Base-by-base conservation (phyloP, 2,113 vertebrate species). In the Gavia stellata region DNA sequence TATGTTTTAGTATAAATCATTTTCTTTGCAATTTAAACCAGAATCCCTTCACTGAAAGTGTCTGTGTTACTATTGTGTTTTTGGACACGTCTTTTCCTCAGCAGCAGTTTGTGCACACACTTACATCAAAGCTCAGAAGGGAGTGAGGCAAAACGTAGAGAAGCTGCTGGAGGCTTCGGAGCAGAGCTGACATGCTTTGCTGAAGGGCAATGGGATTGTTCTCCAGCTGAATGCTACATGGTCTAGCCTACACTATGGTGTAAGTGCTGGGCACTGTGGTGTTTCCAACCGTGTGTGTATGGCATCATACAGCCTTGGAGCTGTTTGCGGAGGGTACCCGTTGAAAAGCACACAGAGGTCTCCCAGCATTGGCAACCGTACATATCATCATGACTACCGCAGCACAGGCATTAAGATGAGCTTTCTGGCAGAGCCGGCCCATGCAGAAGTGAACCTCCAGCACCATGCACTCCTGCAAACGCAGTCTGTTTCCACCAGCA, bases 351-450 rank as follows among this genome's bases (percentile, higher is more conserved):
- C 49, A 16, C 31, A 47, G 34, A 36, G n/a, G 29, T 70, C 18
- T 73, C 28, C 74, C 65, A 56, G 36, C 19, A 34, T 19, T 4
- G 2, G 21, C 77, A 83, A 45, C 40, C 7, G 4, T 7, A 16
- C 5, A 0, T 13, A 42, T n/a, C 63, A 19, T 7, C 14, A 7
- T 19, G 47, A 7, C 28, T 13, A 6, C 13, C 1, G 1, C 56
- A 55, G 63, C 31, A 28, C n/a, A 42, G 52, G 47, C 70, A 28
- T 1, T 47, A 34, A 50, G 50, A 65, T 38, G 58, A 80, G 31
- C 38, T 52, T 66, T 13, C 66, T 81, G 73, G 65, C n/a, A 81
- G 31, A 38, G 31, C 42, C 6, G 6, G 21, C 7, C 40, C 4
- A 1, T 53, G 55, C 77, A 66, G 70, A 47, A 59, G 18, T 24